Base-by-base conservation (phyloP, 35 echinoderm and acorn worm genomes). In the Antedon bifida region DNA sequence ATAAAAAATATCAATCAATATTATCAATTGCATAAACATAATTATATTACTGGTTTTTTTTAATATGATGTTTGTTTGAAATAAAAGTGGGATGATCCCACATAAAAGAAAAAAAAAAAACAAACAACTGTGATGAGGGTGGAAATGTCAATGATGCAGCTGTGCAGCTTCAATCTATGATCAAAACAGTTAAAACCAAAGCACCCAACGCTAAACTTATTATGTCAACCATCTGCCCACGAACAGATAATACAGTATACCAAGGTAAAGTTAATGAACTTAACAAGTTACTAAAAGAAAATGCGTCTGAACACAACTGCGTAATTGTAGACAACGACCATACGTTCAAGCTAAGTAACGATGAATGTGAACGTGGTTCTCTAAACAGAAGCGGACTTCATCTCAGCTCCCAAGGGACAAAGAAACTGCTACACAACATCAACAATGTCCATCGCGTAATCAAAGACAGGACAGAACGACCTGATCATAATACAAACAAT, bases 311-410 rank as follows among this genome's bases (percentile, higher is more conserved):
- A 4, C 32, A 80, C 12, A 46, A 56, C 32, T 87, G 85, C 39
- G 16, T 33, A 29, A 19, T 87, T 1, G 35, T 87, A 29, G 46
- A 87, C 39, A 77, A 81, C 45, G 85, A 87, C 78, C 14, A 32
- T 16, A 87, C 79, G 28, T 87, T 87, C 35, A 87, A 87, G 26
- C 46, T 81, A 34, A 80, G 73, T n/a, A 79, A 87, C 32, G 35
- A 81, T 21, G 36, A 78, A 3, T 32, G 42, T 34, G 85, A 87
- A 21, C 36, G n/a, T 29, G 64, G 30, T 3, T 33, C 46, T 32
- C 46, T 81, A 10, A 46, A 87, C 30, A 51, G 56, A 11, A 36
- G 51, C 36, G 51, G 51, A 17, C 29, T 87, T 30, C 77, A 87
- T 30, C 85, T 87, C 38, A 79, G 77, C 30, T 39, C 31, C 16